phyloP scores from a whole-genome alignment of 2,113 vertebrate species.

The Rhodinocichla rosea region DNA sequence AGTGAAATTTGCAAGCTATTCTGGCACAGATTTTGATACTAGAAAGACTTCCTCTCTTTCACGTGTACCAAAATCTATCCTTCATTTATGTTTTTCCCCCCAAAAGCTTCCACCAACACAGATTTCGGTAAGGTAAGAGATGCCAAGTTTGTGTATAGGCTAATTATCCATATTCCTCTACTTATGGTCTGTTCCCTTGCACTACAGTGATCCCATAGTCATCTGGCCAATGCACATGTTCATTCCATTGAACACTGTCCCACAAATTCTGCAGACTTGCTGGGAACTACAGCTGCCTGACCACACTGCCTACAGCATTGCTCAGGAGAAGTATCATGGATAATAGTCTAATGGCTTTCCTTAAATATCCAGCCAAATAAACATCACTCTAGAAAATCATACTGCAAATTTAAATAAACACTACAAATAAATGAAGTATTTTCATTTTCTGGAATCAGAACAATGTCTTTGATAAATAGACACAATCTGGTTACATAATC shows the following conservation, averaged over 20 bases:
- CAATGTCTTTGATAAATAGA: background rate
- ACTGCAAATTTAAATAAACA: background rate
- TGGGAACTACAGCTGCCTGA: background rate
- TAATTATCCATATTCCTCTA: conserved; percentile 24
- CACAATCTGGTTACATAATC: conserved; percentile 69
- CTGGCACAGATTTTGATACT: background rate
- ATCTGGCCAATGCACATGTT: conserved; percentile 3
- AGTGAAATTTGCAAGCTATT: background rate
- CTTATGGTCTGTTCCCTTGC: background rate
- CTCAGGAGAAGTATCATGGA: background rate
- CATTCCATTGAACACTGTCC: background rate
- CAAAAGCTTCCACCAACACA: background rate
- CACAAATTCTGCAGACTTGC: conserved; percentile 12
- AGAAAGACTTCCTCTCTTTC: background rate
- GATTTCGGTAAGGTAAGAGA: conserved; percentile 8
- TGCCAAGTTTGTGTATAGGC: conserved; percentile 40
- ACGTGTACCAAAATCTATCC: background rate
- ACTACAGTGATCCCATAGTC: background rate
- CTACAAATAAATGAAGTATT: background rate
- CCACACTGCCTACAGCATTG: background rate
- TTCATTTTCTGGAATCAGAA: background rate
- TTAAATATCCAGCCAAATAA: background rate
- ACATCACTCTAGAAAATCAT: background rate
- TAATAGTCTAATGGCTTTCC: conserved; percentile 10
- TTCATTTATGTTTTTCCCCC: background rate